phyloP scores from a whole-genome alignment of 2,113 vertebrate species.

The Pipra filicauda region DNA sequence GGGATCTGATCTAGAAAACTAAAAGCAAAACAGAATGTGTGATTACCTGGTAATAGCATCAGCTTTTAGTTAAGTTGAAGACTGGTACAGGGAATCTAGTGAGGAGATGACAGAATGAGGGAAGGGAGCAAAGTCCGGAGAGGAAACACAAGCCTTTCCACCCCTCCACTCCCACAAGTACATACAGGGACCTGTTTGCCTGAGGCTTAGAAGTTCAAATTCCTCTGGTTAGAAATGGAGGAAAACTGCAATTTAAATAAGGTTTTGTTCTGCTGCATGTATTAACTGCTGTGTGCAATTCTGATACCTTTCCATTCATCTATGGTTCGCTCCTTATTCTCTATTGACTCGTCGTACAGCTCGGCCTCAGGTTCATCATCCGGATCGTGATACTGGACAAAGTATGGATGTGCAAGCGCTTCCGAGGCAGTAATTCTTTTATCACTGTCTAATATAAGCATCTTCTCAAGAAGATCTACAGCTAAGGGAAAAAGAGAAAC shows the following conservation, averaged over 20 bases:
- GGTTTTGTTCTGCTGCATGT: neutral
- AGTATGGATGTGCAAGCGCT: slow-evolving; percentile 92
- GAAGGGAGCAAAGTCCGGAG: neutral
- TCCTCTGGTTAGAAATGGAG: neutral
- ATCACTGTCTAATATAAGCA: slow-evolving; percentile 96
- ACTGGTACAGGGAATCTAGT: neutral
- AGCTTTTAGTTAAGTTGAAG: neutral
- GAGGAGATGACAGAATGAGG: neutral
- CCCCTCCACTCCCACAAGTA: neutral
- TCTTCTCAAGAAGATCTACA: slow-evolving; percentile 92
- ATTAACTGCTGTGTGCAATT: neutral
- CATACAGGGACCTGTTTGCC: neutral
- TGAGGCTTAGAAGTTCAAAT: neutral
- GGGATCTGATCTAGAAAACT: neutral
- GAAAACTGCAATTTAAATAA: neutral
- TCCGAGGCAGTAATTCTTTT: slow-evolving; percentile 89
- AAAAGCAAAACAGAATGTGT: neutral
- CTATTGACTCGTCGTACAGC: slow-evolving; percentile 89
- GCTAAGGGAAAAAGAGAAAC: slow-evolving; percentile 68
- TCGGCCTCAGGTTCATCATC: slow-evolving; percentile 92
- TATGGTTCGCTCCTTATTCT: slow-evolving; percentile 89
- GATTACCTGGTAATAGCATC: neutral
- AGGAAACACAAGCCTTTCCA: neutral
- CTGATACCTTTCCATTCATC: slow-evolving; percentile 95
- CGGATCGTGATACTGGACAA: slow-evolving; percentile 95